Evolutionary conservation across 2,113 vertebrate species (phyloP).

Genomic region (Aix galericulata): DNA sequence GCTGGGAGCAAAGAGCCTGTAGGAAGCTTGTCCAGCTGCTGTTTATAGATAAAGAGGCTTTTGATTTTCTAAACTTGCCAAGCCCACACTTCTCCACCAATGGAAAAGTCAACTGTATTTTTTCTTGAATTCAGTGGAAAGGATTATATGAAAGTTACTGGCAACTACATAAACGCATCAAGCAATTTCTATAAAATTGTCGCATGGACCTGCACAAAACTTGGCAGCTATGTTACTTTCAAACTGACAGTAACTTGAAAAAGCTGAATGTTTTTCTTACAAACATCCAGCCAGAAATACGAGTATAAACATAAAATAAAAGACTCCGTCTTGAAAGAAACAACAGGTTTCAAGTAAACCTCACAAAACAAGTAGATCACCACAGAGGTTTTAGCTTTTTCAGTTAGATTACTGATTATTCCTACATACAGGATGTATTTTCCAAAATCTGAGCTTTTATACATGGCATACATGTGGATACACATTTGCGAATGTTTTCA

Average conservation of each 20-base stretch:
- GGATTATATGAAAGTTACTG: background rate
- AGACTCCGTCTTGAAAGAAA: background rate
- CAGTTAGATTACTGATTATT: background rate
- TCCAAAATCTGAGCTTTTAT: background rate
- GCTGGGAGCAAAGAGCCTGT: background rate
- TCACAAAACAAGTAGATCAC: background rate
- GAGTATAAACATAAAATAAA: background rate
- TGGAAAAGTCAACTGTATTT: background rate
- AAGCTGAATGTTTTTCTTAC: background rate
- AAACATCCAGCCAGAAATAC: background rate
- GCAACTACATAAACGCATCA: background rate
- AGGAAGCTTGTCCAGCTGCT: slow-evolving; percentile 3
- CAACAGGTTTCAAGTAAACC: background rate
- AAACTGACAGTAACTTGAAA: background rate
- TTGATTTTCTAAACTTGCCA: background rate
- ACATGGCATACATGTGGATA: background rate
- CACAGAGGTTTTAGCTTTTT: background rate
- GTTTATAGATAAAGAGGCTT: background rate
- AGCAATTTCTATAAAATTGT: background rate
- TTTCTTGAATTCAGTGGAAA: background rate
- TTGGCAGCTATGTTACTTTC: background rate
- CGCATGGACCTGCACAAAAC: background rate
- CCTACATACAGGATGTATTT: background rate
- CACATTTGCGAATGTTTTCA: background rate
- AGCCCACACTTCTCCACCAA: background rate